These are phyloP conservation scores for Drosophila insularis DNA, from an alignment of 1,140 invertebrate species.

Conservation along the genomic window DNA sequence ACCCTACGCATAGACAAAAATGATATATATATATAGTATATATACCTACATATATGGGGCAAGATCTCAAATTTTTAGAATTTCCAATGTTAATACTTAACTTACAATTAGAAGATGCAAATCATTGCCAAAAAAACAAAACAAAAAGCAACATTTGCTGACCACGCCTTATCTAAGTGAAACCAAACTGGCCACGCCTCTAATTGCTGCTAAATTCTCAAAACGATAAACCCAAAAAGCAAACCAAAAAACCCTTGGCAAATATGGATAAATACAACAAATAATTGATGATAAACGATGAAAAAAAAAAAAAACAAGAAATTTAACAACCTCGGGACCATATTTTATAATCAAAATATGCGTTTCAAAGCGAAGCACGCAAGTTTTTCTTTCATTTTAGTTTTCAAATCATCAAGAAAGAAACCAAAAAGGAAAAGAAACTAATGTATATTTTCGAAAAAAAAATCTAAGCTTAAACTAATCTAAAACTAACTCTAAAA, in stretches of 20 bases:
- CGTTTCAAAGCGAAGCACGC: slow-evolving; percentile 76
- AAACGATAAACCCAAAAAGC: background rate
- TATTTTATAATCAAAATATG: slow-evolving; percentile 83
- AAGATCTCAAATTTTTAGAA: slow-evolving; percentile 24
- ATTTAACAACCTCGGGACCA: slow-evolving; percentile 80
- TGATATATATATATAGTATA: background rate
- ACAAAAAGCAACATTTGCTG: slow-evolving; percentile 22
- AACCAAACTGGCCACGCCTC: slow-evolving; percentile 22
- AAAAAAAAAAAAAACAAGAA: slow-evolving; percentile 41
- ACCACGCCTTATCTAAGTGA: slow-evolving; percentile 18
- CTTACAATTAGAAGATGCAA: slow-evolving; percentile 34
- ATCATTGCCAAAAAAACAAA: slow-evolving; percentile 56
- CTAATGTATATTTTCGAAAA: slow-evolving; percentile 12
- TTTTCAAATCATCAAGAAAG: slow-evolving; percentile 17
- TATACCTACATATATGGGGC: background rate
- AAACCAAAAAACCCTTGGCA: background rate
- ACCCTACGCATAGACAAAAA: slow-evolving; percentile 13
- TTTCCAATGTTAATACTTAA: slow-evolving; percentile 15
- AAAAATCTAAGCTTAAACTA: slow-evolving; percentile 15
- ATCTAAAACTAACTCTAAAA: background rate
- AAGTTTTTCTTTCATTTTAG: slow-evolving; percentile 38
- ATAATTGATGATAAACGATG: background rate
- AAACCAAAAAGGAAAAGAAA: slow-evolving; percentile 2
- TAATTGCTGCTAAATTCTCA: slow-evolving; percentile 32
- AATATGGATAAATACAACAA: slow-evolving; percentile 31